A percentile compares a stretch with the other conserved stretches of the same genome.
Evolutionary conservation across 2,113 vertebrate genomes (phyloP).

Genomic region (Sturnus vulgaris): DNA sequence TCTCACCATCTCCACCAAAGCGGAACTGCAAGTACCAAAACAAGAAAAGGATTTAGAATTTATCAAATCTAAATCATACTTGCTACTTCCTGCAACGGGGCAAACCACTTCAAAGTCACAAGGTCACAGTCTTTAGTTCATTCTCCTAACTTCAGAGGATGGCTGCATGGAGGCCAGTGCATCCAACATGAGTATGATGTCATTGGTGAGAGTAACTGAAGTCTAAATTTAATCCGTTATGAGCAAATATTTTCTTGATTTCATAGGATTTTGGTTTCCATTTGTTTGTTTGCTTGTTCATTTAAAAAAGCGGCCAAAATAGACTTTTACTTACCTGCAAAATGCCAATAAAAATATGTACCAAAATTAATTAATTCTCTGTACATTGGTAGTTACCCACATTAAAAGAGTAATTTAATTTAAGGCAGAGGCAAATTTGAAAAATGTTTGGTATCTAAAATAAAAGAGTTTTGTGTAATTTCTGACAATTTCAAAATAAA

Average conservation of each 20-base stretch:
- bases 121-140: background rate
- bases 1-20: slow-evolving; percentile 90
- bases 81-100: background rate
- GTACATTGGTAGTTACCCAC: background rate
- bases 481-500: background rate
- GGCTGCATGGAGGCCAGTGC: background rate
- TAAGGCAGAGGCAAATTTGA: background rate
- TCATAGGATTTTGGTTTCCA: background rate
- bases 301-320: background rate
- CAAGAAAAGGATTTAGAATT: background rate
- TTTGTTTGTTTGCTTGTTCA: background rate
- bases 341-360: background rate
- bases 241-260: background rate
- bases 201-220: background rate
- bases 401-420: background rate
- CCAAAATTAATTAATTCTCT: background rate
- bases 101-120: background rate
- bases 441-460: background rate
- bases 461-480: background rate
- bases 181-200: background rate
- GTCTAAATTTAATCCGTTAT: background rate
- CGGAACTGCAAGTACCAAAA: slow-evolving; percentile 81
- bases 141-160: background rate
- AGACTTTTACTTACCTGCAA: background rate
- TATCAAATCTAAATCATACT: background rate